Percentiles rank a stretch among this genome's conserved stretches.
Evolutionary conservation across 1,140 invertebrate species (phyloP).

Genomic region (Lucilia cuprina): DNA sequence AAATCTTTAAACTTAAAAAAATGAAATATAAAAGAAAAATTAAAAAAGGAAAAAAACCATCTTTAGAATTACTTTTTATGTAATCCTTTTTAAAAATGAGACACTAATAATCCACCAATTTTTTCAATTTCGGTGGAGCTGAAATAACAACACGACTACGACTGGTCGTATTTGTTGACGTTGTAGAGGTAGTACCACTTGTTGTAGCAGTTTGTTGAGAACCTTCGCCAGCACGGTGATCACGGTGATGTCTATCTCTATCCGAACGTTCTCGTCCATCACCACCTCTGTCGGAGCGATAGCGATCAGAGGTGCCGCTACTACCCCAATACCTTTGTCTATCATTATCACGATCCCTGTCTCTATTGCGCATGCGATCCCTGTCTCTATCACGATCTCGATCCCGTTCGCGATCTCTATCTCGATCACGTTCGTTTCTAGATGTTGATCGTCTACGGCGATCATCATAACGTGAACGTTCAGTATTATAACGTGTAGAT

Average conservation of each 20-base stretch:
- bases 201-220: not conserved
- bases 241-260: slow-evolving; percentile 28
- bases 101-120: slow-evolving; percentile 58
- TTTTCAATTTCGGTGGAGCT: slow-evolving; percentile 59
- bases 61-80: not conserved
- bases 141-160: slow-evolving; percentile 56
- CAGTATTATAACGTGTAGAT: slow-evolving; percentile 27
- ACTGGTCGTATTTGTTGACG: slow-evolving; percentile 43
- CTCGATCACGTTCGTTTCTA: slow-evolving; percentile 36
- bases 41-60: not conserved
- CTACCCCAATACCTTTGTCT: slow-evolving; percentile 25
- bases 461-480: slow-evolving; percentile 34
- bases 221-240: not conserved
- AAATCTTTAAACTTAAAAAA: slow-evolving; percentile 17
- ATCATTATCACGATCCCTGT: slow-evolving; percentile 24
- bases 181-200: slow-evolving; percentile 12
- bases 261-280: slow-evolving; percentile 24
- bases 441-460: slow-evolving; percentile 19
- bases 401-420: slow-evolving; percentile 25
- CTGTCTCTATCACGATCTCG: slow-evolving; percentile 25
- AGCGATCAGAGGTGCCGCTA: not conserved
- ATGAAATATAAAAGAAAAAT: not conserved
- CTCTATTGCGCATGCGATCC: slow-evolving; percentile 4
- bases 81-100: not conserved
- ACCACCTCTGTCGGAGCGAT: not conserved